These are phyloP conservation scores for Brotogeris chrysoptera DNA, from an alignment of 2,797 vertebrate species.

Conservation along the genomic window DNA sequence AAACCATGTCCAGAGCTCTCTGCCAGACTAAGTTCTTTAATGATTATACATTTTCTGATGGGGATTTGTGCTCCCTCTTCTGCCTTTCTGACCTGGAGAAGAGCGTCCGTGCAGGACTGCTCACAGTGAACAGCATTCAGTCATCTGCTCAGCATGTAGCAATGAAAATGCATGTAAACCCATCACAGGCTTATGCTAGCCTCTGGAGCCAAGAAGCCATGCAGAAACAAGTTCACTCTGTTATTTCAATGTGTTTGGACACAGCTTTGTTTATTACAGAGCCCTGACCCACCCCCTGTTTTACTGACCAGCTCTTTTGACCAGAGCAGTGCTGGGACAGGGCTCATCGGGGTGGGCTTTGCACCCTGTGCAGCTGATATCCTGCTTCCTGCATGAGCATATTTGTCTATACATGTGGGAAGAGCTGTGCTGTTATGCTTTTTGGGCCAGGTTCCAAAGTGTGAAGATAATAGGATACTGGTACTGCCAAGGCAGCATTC, in stretches of 20 bases:
- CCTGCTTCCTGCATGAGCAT: not conserved
- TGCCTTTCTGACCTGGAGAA: not conserved
- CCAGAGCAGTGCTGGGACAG: not conserved
- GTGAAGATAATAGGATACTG: not conserved
- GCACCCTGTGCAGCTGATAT: not conserved
- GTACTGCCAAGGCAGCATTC: not conserved
- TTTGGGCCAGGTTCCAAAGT: not conserved
- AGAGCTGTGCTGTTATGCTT: not conserved
- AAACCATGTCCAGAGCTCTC: not conserved
- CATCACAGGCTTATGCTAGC: not conserved
- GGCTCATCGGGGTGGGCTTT: not conserved
- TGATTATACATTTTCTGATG: not conserved
- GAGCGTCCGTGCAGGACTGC: not conserved
- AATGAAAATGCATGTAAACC: not conserved
- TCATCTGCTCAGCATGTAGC: not conserved
- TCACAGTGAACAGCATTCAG: not conserved
- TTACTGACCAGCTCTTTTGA: not conserved
- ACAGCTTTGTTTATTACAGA: not conserved
- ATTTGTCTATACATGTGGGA: not conserved
- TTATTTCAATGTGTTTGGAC: not conserved
- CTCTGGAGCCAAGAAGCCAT: not conserved
- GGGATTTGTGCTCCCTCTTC: not conserved
- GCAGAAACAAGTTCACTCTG: not conserved
- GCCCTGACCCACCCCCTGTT: not conserved
- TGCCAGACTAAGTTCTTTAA: not conserved